Evolutionary conservation across 2,797 vertebrate species (phyloP), one percentile per base, ranked within the genome.

Genomic region (Thamnophis elegans): DNA sequence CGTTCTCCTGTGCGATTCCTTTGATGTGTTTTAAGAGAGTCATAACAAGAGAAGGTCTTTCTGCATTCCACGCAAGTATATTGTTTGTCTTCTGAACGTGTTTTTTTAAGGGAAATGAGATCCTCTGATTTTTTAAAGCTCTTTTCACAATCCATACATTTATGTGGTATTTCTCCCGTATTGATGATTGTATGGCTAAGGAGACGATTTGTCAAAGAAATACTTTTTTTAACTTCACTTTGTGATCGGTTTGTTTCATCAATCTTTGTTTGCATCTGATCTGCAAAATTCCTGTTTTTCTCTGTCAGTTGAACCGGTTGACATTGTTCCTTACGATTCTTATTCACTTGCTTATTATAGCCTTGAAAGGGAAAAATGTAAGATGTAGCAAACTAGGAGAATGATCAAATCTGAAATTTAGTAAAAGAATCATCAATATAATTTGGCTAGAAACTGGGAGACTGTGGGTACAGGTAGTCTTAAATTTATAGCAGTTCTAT

Each of bases 251-350:
- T 68, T 68, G 2, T 68, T 68, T 68, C n/a, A 32, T 68, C n/a
- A 68, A 32, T 18, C 65, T 68, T 68, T 68, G 65, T 32, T 32
- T 68, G 65, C n/a, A 32, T 3, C 2, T 68, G 14, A 68, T 8
- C n/a, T 68, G 14, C 7, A 68, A 32, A 68, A 0, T 8, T 32
- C 2, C 0, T 8, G 14, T 68, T 68, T 32, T 18, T 18, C n/a
- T 68, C n/a, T 18, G 7, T 32, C 0, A 0, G 14, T 32, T 8
- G 14, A 6, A 8, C 1, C 0, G 0, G 14, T 18, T 68, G 14
- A 32, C n/a, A 32, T 32, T 68, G 13, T 1, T 32, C n/a, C n/a
- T 32, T 32, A 18, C 65, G 8, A 32, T 68, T 68, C n/a, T 68
- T 32, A 68, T 68, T 3, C 65, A 16, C n/a, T 32, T 68, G 65